Evolutionary conservation across 2,113 vertebrate species (phyloP).

Genomic region (crab-eating macaque (Macaca fascicularis)): T2T-MFA8v1.1 NC_088394.1:81455001-81455500

Average conservation of each 20-base stretch:
- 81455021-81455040: conserved; percentile 76
- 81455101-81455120: conserved; percentile 61
- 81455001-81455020: conserved; percentile 73
- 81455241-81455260: not conserved
- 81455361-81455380: conserved; percentile 60
- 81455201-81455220: conserved; percentile 65
- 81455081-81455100: conserved; percentile 79
- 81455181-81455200: conserved; percentile 81
- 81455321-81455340: conserved; percentile 71
- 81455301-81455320: conserved; percentile 73
- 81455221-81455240: conserved; percentile 62
- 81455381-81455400: conserved; percentile 82
- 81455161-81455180: conserved; percentile 83
- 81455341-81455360: conserved; percentile 68
- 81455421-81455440: conserved; percentile 78
- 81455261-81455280: conserved; percentile 80
- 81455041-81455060: conserved; percentile 80
- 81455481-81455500: conserved; percentile 70
- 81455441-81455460: conserved; percentile 72
- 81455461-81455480: conserved; percentile 57
- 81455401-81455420: conserved; percentile 83
- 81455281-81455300: conserved; percentile 75
- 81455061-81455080: conserved; percentile 83
- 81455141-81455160: conserved; percentile 81
- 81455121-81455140: conserved; percentile 78